Base-by-base conservation (phyloP, 2,888 invertebrate species). In the Drosophila mulleri region DNA sequence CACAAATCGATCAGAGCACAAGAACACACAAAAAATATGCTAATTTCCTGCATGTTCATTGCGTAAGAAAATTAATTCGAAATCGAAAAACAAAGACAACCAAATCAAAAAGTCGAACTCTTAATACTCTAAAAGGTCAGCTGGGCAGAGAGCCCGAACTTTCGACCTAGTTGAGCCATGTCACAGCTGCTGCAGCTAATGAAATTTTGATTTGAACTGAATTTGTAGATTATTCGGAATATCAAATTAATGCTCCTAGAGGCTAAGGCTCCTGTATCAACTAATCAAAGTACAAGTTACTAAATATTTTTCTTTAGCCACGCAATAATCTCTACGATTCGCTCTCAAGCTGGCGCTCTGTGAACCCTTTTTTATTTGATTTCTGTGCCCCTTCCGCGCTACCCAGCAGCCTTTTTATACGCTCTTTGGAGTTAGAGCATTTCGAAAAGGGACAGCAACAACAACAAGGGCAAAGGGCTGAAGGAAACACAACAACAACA, bases 21-120 rank as follows among this genome's bases (percentile, higher is more conserved):
- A 60, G 48, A 41, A 59, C 44, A 63, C 80, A 48, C 53, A 66
- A 78, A 76, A 85, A 86, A 83, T 86, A 86, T 88, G 86, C 67
- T 75, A 88, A 86, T 86, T 85, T 77, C 45, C 62, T 77, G 73
- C 76, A 75, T 83, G 80, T 82, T 88, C 80, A 88, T 84, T 80
- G 84, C 75, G 61, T 73, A 82, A 73, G 75, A 67, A 84, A 84
- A 84, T 81, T 82, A 85, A 87, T 73, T 66, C 65, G 20, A 71
- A 62, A 67, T 62, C 44, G 47, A 39, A 67, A 67, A 59, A 58
- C 42, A 62, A 35, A 26, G 11, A 52, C 48, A 32, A 12, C 11
- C 5, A 2, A 63, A 6, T 42, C 16, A 7, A 42, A 35, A 12
- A 23, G 9, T 37, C 76, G 76, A 67, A 67, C 45, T 5, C 29